Evolutionary conservation across 2,113 vertebrate species (phyloP).

Genomic region (Cololabis saira): DNA sequence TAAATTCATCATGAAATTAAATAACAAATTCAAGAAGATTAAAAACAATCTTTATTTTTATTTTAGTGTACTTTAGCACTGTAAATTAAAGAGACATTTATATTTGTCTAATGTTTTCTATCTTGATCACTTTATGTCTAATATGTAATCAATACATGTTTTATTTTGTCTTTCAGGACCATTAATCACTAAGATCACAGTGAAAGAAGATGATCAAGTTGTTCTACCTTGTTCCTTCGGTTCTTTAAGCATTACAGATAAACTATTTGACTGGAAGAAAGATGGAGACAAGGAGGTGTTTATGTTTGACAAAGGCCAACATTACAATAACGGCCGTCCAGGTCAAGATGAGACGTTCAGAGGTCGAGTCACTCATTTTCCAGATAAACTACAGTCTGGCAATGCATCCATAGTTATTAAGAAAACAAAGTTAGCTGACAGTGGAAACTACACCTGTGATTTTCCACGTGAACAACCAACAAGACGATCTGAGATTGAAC

Average conservation of each 20-base stretch:
- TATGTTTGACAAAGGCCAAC: neutral
- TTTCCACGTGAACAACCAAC: neutral
- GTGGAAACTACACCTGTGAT: neutral
- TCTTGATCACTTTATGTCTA: no score
- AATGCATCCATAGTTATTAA: neutral
- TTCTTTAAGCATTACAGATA: neutral
- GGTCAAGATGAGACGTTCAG: fast-evolving
- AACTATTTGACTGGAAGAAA: neutral
- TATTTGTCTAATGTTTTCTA: no score
- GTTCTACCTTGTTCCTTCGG: neutral
- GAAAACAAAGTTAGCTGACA: fast-evolving
- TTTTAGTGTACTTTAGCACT: no score
- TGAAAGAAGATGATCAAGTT: neutral
- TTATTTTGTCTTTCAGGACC: neutral
- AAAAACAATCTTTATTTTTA: no score
- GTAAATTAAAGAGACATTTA: no score
- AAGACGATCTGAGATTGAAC: neutral
- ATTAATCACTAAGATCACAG: neutral
- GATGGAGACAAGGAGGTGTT: neutral
- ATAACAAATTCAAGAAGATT: no score
- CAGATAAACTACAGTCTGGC: fast-evolving
- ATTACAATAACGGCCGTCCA: neutral
- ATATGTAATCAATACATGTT: no score
- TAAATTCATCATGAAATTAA: no score
- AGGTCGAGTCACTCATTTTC: neutral